Conservation (phyloP, 2,797 vertebrate genomes). For the Corythornis leucogaster region DNA sequence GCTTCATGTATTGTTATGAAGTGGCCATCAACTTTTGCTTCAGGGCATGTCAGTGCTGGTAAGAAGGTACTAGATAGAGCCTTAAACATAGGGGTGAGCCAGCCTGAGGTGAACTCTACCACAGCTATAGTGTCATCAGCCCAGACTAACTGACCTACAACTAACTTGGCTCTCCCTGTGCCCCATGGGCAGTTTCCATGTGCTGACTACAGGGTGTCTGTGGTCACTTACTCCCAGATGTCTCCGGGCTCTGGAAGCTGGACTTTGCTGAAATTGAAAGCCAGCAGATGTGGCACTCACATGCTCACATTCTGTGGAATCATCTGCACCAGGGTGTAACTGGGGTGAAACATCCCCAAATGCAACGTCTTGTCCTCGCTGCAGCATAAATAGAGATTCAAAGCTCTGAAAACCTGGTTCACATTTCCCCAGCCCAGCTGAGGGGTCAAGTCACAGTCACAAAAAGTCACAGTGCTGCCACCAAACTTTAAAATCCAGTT, state of each 20-base stretch:
- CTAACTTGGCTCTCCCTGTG: neutral
- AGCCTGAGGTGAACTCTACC: neutral
- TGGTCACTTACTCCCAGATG: neutral
- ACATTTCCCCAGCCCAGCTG: neutral
- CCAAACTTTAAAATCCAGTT: neutral
- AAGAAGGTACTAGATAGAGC: neutral
- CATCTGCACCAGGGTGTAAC: accelerated
- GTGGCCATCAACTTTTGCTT: neutral
- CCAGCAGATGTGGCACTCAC: neutral
- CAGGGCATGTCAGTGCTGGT: accelerated
- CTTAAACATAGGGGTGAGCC: neutral
- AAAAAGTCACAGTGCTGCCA: neutral
- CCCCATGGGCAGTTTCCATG: accelerated
- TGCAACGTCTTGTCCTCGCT: accelerated
- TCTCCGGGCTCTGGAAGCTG: neutral
- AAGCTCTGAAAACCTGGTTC: neutral
- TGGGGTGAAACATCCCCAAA: accelerated
- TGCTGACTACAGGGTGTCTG: neutral
- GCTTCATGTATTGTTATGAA: accelerated
- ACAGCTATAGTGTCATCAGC: neutral
- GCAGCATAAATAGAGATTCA: accelerated
- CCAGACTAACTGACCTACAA: neutral
- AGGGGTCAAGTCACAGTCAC: no score
- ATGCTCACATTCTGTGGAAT: neutral
- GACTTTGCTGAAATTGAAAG: neutral